Evolutionary conservation across 2,113 vertebrate species (phyloP).

Genomic region (Alexandromys fortis): DNA sequence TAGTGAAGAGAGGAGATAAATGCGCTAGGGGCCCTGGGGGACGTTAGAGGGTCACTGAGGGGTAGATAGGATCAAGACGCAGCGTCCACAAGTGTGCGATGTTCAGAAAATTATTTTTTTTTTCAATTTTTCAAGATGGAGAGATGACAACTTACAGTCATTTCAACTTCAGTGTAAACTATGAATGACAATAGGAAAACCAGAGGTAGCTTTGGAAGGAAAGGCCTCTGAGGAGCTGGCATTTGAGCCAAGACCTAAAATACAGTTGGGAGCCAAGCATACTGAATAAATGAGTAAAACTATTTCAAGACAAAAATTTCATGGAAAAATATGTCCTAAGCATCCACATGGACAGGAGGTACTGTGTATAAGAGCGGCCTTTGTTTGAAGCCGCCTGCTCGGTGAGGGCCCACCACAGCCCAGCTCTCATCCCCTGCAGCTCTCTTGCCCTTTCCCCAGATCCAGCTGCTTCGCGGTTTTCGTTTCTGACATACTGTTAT

Average conservation of each 20-base stretch:
- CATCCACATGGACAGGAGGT: not conserved
- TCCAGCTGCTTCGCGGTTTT: not conserved
- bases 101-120: not conserved
- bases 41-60: not conserved
- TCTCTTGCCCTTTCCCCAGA: fast-evolving
- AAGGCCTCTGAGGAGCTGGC: not conserved
- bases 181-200: not conserved
- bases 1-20: not conserved
- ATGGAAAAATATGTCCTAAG: not conserved
- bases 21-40: not conserved
- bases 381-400: not conserved
- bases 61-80: not conserved
- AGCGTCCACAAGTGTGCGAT: no score
- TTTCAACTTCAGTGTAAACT: not conserved
- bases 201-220: not conserved
- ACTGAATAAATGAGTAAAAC: not conserved
- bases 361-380: not conserved
- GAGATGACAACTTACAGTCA: not conserved
- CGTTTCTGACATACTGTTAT: not conserved
- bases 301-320: not conserved
- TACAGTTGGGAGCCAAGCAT: not conserved
- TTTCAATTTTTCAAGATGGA: not conserved
- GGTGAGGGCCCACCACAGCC: not conserved
- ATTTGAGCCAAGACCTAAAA: not conserved
- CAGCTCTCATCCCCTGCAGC: no score